A percentile compares a stretch with the other conserved stretches of the same genome.
Evolutionary conservation across 35 echinoderm and acorn worm genomes (phyloP).

Genomic region (Stichopus chloronotus): DNA sequence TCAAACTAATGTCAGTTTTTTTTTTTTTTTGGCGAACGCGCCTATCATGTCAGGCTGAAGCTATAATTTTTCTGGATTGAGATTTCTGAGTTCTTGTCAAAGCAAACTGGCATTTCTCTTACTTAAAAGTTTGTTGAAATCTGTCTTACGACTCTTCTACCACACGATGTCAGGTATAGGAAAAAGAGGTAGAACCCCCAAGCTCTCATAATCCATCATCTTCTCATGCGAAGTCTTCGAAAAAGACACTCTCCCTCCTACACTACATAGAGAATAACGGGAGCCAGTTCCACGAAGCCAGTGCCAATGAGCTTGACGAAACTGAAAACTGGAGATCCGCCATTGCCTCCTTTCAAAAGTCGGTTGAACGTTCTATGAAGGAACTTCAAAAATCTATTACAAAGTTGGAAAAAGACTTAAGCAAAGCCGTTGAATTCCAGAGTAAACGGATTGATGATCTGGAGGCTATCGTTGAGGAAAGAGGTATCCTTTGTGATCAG

Average conservation of each 20-base stretch:
- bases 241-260: neutral
- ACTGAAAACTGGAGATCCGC: neutral
- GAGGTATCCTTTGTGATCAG: neutral
- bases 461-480: neutral
- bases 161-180: neutral
- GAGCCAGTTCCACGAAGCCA: slow-evolving; percentile 20
- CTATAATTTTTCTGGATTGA: too few relatives aligned
- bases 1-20: too few relatives aligned
- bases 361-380: slow-evolving; percentile 14
- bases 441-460: neutral
- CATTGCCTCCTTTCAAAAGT: neutral
- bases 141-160: neutral
- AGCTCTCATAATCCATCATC: neutral
- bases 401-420: slow-evolving; percentile 17
- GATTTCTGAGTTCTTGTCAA: neutral
- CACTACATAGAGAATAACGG: neutral
- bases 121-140: too few relatives aligned
- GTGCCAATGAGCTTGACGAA: neutral
- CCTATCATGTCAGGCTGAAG: too few relatives aligned
- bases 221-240: neutral
- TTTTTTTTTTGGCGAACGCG: too few relatives aligned
- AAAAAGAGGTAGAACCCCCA: neutral
- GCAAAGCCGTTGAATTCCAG: neutral
- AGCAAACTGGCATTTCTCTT: neutral
- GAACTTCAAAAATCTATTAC: neutral